Percentiles rank a stretch among this genome's conserved stretches.
These are phyloP conservation scores for Pseudomyrmex gracilis DNA, from an alignment of 1,140 invertebrate genomes.

Conservation along the genomic window DNA sequence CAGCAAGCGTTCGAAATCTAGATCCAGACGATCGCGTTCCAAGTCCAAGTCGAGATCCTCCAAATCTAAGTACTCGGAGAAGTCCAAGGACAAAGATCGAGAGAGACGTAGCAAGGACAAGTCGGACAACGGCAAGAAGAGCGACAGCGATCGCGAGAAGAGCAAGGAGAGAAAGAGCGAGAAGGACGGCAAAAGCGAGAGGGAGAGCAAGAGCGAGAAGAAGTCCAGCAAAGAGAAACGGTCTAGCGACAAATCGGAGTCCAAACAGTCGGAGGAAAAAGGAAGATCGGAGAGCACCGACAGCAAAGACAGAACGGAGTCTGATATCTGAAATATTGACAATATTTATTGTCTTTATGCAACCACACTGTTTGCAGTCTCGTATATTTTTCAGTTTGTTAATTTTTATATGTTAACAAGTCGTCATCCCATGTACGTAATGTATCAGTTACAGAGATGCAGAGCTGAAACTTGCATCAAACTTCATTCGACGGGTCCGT, in stretches of 20 bases:
- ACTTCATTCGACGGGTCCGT: background rate
- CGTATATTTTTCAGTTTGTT: no score
- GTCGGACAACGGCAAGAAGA: constrained; percentile 84
- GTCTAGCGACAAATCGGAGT: constrained; percentile 76
- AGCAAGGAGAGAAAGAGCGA: constrained; percentile 77
- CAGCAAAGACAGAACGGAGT: constrained; percentile 79
- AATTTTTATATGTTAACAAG: no score
- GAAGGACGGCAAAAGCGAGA: constrained; percentile 72
- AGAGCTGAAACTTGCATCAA: constrained; percentile 13
- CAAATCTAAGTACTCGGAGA: constrained; percentile 84
- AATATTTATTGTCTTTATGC: no score
- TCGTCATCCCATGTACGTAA: constrained; percentile 50
- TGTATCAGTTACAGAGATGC: constrained; percentile 46
- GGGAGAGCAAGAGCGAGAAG: constrained; percentile 78
- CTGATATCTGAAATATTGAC: constrained; percentile 71
- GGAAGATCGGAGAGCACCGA: constrained; percentile 79
- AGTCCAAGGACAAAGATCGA: constrained; percentile 83
- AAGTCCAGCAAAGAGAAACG: constrained; percentile 81
- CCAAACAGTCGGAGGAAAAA: constrained; percentile 76
- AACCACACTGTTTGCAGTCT: no score
- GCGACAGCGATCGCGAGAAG: constrained; percentile 74
- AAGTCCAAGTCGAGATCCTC: constrained; percentile 84
- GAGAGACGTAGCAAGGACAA: constrained; percentile 84
- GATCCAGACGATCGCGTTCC: constrained; percentile 81
- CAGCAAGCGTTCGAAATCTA: constrained; percentile 85